Base-by-base conservation (phyloP, 2,113 vertebrate species). In the Hyperopisus bebe region DNA sequence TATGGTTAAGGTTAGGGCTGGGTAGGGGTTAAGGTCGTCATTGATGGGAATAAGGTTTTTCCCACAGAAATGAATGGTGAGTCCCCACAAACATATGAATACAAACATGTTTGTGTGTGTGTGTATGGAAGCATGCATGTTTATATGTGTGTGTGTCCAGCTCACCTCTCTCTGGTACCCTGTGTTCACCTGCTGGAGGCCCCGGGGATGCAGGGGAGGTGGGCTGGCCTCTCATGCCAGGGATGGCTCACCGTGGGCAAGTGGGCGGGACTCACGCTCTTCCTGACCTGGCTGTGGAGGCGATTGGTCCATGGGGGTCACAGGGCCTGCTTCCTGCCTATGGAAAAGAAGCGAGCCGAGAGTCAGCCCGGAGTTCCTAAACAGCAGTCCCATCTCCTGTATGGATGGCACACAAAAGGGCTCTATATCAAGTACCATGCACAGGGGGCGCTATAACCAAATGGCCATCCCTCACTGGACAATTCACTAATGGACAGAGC, bases 121-220 rank as follows among this genome's bases (percentile, higher is more conserved):
- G 24, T 62, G 24, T 27, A 9, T 66, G 58, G 55, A 62, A 55
- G 53, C 5, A 55, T 5, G 19, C 19, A 21, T 55, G 19, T 55
- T 24, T 24, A 24, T 55, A 15, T 55, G 21, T 66, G n/a, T 66
- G 62, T 70, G 27, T 21, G 66, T 31, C 31, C 47, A 17, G 39
- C 93, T 90, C 90, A 95, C 94, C 94, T 94, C 89, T 93, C 88
- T 92, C 90, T 58, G 92, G 91, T 89, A 27, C 88, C 91, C 92
- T 58, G 91, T 92, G 51, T 92, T 93, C 66, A 90, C 89, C 91
- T 92, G 90, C 91, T 92, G 92, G 92, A 90, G 90, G 91, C 90
- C 90, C 91, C 70, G 93, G 90, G 89, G 66, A 91, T 91, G 88
- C 92, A 89, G 88, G 88, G 53, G 89, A 87, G 42, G 6, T 86